phyloP scores from a whole-genome alignment of 2,797 vertebrate species.

The Danio choprae region DNA sequence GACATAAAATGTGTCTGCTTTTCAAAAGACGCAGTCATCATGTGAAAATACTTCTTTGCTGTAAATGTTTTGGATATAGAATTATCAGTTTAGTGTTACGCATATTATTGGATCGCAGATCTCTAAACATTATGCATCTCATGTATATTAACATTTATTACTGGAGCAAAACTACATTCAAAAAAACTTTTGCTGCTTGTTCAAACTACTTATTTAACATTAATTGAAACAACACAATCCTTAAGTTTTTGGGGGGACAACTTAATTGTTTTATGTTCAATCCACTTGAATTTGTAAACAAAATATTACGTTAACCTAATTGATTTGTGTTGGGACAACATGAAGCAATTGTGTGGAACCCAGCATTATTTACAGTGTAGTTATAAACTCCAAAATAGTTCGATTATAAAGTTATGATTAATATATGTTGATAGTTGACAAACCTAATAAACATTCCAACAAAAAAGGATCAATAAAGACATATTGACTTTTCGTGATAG shows the following conservation, averaged over 20 bases:
- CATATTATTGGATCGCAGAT: neutral
- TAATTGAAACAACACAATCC: too few relatives aligned
- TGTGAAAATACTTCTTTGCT: neutral
- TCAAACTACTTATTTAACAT: too few relatives aligned
- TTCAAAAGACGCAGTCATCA: neutral
- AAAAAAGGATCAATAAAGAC: neutral
- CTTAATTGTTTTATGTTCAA: too few relatives aligned
- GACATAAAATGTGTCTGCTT: conserved; percentile 6
- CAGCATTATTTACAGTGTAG: too few relatives aligned
- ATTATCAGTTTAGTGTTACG: neutral
- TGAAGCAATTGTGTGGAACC: too few relatives aligned
- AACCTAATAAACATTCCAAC: neutral
- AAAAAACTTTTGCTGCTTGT: too few relatives aligned
- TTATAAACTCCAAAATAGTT: too few relatives aligned
- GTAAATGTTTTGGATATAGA: neutral
- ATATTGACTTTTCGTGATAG: neutral
- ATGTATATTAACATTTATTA: neutral
- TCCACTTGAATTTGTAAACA: too few relatives aligned
- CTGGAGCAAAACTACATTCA: too few relatives aligned
- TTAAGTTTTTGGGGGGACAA: too few relatives aligned
- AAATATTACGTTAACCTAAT: too few relatives aligned
- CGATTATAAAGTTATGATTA: neutral
- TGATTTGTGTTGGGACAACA: too few relatives aligned
- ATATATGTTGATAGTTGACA: neutral
- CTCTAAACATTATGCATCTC: neutral